A percentile compares a stretch with the other conserved stretches of the same genome.
phyloP scores from a whole-genome alignment of 1,140 invertebrate genomes.

The Meteorus sp. region DNA sequence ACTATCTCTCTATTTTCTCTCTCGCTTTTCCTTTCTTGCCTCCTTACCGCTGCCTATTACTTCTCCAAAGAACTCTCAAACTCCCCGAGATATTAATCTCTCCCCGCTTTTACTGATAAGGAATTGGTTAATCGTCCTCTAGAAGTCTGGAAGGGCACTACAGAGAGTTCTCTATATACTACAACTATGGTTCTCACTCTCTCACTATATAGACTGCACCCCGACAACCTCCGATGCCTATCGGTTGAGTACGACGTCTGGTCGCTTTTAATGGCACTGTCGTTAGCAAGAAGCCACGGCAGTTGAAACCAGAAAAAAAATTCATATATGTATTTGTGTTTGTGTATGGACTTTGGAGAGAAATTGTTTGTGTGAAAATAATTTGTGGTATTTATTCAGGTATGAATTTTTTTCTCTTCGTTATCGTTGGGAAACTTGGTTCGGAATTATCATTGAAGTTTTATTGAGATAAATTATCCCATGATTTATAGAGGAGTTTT shows the following conservation, averaged over 20 bases:
- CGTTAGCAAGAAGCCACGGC: slow-evolving; percentile 16
- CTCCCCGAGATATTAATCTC: slow-evolving; percentile 26
- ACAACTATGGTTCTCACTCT: neutral
- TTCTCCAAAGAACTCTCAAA: slow-evolving; percentile 23
- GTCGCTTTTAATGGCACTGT: slow-evolving; percentile 22
- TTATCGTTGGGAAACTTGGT: no score
- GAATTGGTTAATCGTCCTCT: slow-evolving; percentile 26
- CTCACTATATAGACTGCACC: no score
- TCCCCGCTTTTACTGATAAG: slow-evolving; percentile 20
- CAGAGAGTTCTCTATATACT: slow-evolving; percentile 3
- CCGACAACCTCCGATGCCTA: no score
- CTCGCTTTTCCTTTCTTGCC: neutral
- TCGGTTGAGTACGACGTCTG: slow-evolving; percentile 13
- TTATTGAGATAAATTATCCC: no score
- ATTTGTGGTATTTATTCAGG: no score
- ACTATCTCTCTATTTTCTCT: no score
- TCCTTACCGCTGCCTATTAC: slow-evolving; percentile 10
- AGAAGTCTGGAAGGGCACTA: slow-evolving; percentile 4
- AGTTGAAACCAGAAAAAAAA: slow-evolving; percentile 8
- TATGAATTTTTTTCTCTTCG: no score
- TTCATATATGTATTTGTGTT: slow-evolving; percentile 15
- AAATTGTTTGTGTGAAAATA: no score
- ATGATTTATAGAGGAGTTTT: no score
- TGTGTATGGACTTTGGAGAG: no score
- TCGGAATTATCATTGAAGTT: no score